phyloP scores from a whole-genome alignment of 1,140 invertebrate species.

The Cheumatopsyche charites region DNA sequence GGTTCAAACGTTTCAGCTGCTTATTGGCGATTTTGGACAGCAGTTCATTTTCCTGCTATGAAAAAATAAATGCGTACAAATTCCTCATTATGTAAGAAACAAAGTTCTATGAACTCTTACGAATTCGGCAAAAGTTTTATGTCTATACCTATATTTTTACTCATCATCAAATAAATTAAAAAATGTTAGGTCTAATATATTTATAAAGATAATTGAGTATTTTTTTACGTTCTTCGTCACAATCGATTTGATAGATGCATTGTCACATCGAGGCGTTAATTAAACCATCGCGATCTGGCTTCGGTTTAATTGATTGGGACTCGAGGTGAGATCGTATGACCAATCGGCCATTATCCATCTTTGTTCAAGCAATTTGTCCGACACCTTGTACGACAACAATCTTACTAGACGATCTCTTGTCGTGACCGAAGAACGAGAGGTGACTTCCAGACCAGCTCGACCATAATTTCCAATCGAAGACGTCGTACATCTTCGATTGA shows the following conservation, averaged over 20 bases:
- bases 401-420: constrained; percentile 39
- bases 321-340: constrained; percentile 1
- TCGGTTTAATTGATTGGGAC: constrained; percentile 6
- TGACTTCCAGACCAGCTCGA: background rate
- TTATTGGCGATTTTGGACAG: background rate
- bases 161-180: too few species aligned
- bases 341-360: constrained; percentile 42
- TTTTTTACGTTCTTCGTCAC: too few species aligned
- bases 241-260: too few species aligned
- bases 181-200: background rate
- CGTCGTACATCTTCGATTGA: constrained; percentile 1
- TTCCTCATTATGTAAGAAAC: too few species aligned
- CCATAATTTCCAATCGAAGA: background rate
- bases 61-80: too few species aligned
- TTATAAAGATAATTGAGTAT: background rate
- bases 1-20: constrained; percentile 3
- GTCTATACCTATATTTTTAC: too few species aligned
- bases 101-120: too few species aligned
- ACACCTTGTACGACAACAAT: constrained; percentile 44
- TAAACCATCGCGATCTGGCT: constrained; percentile 2
- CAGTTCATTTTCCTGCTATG: too few species aligned
- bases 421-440: background rate
- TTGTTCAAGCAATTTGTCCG: constrained; percentile 46
- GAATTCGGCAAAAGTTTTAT: too few species aligned
- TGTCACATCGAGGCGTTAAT: constrained; percentile 8